Evolutionary conservation across 2,888 invertebrate species (phyloP).

Genomic region (Atethmia centrago): DNA sequence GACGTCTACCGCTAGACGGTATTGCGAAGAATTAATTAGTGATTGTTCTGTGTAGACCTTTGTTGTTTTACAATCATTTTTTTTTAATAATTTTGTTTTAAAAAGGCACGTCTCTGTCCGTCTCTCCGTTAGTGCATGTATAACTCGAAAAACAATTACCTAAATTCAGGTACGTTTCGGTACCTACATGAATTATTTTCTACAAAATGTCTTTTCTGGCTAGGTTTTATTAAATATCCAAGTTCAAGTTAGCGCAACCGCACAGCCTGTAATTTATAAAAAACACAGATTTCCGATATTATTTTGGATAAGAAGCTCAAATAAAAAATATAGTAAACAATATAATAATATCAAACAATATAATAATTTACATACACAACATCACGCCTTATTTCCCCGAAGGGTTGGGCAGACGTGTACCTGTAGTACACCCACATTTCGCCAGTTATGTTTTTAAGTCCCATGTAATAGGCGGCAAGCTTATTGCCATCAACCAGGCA

Average conservation of each 20-base stretch:
- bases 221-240: background rate
- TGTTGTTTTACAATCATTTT: background rate
- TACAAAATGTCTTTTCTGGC: background rate
- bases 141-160: background rate
- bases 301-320: too few species aligned
- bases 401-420: too few species aligned
- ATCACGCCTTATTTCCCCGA: too few species aligned
- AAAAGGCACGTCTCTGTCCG: background rate
- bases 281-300: background rate
- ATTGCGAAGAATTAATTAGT: constrained; percentile 20
- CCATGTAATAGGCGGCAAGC: too few species aligned
- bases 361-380: too few species aligned
- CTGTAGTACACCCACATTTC: too few species aligned
- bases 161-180: too few species aligned
- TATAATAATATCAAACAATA: too few species aligned
- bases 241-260: background rate
- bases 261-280: background rate
- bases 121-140: background rate
- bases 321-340: too few species aligned
- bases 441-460: too few species aligned
- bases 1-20: constrained; percentile 25
- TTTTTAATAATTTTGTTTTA: background rate
- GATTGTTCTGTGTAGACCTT: background rate
- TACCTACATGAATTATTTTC: background rate
- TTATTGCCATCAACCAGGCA: too few species aligned